Conservation (phyloP, 35 echinoderm and acorn worm genomes). For the Hemicentrotus pulcherrimus region DNA sequence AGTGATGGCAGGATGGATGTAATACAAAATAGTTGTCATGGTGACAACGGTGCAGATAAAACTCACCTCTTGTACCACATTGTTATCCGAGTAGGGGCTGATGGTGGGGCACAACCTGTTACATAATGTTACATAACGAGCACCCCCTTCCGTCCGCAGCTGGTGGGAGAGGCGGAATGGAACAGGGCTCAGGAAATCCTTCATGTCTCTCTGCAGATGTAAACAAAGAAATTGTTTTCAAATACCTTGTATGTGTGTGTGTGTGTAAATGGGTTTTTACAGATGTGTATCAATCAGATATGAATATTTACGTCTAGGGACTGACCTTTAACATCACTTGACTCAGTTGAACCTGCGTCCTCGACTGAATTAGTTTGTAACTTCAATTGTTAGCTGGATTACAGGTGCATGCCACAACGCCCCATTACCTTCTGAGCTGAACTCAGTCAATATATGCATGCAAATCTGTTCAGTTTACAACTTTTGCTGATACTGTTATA, state of each 20-base stretch:
- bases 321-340: too few relatives aligned
- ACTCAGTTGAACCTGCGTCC: too few relatives aligned
- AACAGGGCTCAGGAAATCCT: constrained; percentile 79
- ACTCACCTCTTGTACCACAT: constrained; percentile 70
- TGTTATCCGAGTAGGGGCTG: constrained; percentile 70
- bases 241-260: too few relatives aligned
- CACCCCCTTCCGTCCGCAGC: constrained; percentile 45
- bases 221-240: neutral
- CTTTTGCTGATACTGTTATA: neutral
- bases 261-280: too few relatives aligned
- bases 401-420: too few relatives aligned
- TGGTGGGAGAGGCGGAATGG: constrained; percentile 76
- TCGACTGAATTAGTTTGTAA: too few relatives aligned
- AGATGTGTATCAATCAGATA: too few relatives aligned
- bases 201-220: constrained; percentile 58
- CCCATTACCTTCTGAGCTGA: too few relatives aligned
- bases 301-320: too few relatives aligned
- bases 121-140: constrained; percentile 41
- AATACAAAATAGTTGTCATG: neutral
- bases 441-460: neutral
- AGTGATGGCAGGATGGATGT: neutral
- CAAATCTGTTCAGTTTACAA: neutral
- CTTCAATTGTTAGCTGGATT: too few relatives aligned
- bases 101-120: constrained; percentile 71
- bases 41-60: neutral